These are phyloP conservation scores for Clistopyga incitator DNA, from an alignment of 2,888 invertebrate genomes.

Conservation along the genomic window DNA sequence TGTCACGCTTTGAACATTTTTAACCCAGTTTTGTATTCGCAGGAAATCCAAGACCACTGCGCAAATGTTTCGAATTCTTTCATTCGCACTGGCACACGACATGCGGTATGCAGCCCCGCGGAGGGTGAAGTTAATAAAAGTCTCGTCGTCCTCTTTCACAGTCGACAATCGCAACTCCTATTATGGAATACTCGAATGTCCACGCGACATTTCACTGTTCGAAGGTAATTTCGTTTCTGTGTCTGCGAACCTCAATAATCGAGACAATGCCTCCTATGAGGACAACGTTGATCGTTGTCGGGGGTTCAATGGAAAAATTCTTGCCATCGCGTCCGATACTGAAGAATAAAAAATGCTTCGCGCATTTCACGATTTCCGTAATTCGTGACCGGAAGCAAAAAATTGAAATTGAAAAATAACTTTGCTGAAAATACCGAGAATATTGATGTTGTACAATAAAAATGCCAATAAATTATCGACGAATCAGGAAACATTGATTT, in stretches of 20 bases:
- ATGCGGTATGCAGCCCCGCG: constrained; percentile 44
- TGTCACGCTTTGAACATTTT: constrained; percentile 27
- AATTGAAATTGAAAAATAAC: neutral
- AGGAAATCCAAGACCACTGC: constrained; percentile 5
- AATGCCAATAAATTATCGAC: too few species aligned
- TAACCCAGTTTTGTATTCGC: constrained; percentile 31
- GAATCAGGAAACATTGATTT: too few species aligned
- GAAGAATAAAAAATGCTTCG: too few species aligned
- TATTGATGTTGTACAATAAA: too few species aligned
- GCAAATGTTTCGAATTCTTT: constrained; percentile 65
- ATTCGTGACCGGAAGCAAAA: neutral
- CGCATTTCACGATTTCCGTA: too few species aligned
- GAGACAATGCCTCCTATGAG: neutral
- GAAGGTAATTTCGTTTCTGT: neutral
- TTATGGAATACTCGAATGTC: constrained; percentile 24
- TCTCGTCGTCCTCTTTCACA: constrained; percentile 56
- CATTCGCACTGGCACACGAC: constrained; percentile 40
- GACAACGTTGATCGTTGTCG: neutral
- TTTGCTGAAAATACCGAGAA: neutral
- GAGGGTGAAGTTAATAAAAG: constrained; percentile 64
- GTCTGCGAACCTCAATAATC: neutral
- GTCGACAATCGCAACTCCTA: constrained; percentile 35
- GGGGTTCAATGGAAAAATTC: too few species aligned
- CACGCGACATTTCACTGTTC: constrained; percentile 28
- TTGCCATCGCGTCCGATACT: too few species aligned